Evolutionary conservation across 2,797 vertebrate species (phyloP).

Genomic region (Ptychadena robeensis): DNA sequence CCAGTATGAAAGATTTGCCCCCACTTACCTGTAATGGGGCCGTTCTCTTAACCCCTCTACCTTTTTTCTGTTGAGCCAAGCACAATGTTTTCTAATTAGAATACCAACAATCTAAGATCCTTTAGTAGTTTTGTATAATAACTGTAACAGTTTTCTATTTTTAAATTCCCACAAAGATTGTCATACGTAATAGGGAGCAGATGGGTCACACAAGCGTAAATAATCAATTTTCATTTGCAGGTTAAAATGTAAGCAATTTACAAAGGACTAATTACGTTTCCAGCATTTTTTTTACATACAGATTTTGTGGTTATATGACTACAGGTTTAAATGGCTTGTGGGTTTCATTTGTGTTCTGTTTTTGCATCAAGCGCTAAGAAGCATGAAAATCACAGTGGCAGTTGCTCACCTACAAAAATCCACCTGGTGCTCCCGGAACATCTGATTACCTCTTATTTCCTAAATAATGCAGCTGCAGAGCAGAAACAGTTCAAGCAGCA

Average conservation of each 20-base stretch:
- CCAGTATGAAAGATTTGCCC: too few species aligned
- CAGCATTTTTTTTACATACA: constrained; percentile 5
- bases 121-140: constrained; percentile 2
- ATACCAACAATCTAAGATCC: neutral
- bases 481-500: neutral
- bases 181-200: constrained; percentile 34
- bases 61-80: too few species aligned
- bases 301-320: constrained; percentile 33
- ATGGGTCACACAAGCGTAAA: constrained; percentile 37
- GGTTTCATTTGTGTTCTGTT: constrained; percentile 7
- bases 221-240: constrained; percentile 52
- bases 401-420: constrained; percentile 2
- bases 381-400: constrained; percentile 47
- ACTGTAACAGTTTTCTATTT: constrained; percentile 24
- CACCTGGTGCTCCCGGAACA: constrained; percentile 36
- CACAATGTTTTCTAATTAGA: neutral
- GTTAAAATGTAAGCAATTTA: constrained; percentile 42
- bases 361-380: constrained; percentile 26
- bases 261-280: constrained; percentile 31
- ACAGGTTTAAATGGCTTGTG: constrained; percentile 34
- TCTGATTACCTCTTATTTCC: constrained; percentile 31
- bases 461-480: constrained; percentile 26
- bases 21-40: too few species aligned
- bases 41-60: too few species aligned
- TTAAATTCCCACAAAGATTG: constrained; percentile 12